phyloP scores from a whole-genome alignment of 2,888 invertebrate genomes.

The Endotricha flammealis region DNA sequence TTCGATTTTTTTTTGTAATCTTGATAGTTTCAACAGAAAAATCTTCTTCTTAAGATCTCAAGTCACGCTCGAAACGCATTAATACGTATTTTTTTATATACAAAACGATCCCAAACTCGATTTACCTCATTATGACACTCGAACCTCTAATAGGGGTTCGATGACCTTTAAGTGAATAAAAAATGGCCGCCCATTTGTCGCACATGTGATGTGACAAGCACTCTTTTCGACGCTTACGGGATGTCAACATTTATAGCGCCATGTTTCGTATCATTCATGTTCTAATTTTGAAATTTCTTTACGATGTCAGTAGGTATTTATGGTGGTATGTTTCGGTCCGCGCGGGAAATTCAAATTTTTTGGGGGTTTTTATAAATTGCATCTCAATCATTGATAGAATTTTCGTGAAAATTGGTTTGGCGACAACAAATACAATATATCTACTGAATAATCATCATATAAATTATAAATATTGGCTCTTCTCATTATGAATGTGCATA shows the following conservation, averaged over 20 bases:
- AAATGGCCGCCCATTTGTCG: conserved; percentile 49
- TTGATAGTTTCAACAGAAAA: conserved; percentile 2
- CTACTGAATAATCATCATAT: too few relatives aligned
- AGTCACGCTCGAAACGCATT: conserved; percentile 29
- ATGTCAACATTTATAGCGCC: conserved; percentile 29
- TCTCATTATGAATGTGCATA: too few relatives aligned
- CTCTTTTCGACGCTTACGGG: conserved; percentile 23
- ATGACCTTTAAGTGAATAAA: conserved; percentile 42
- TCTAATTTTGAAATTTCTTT: conserved; percentile 6
- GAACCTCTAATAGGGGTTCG: conserved; percentile 29
- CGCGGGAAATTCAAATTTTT: too few relatives aligned
- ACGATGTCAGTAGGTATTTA: background rate
- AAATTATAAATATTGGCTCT: too few relatives aligned
- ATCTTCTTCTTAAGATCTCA: conserved; percentile 17
- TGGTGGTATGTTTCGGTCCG: too few relatives aligned
- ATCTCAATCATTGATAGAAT: too few relatives aligned
- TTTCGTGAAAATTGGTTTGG: too few relatives aligned
- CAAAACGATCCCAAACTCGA: conserved; percentile 30
- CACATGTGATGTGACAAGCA: conserved; percentile 47
- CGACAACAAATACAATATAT: too few relatives aligned
- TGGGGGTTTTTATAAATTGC: too few relatives aligned
- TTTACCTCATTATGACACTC: conserved; percentile 40
- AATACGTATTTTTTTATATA: conserved; percentile 20
- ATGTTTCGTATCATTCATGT: conserved; percentile 20
- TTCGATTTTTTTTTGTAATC: too few relatives aligned